Percentiles rank a stretch among this genome's conserved stretches.
These are phyloP conservation scores for Bombus confusus DNA, from an alignment of 1,140 invertebrate species.

Conservation along the genomic window DNA sequence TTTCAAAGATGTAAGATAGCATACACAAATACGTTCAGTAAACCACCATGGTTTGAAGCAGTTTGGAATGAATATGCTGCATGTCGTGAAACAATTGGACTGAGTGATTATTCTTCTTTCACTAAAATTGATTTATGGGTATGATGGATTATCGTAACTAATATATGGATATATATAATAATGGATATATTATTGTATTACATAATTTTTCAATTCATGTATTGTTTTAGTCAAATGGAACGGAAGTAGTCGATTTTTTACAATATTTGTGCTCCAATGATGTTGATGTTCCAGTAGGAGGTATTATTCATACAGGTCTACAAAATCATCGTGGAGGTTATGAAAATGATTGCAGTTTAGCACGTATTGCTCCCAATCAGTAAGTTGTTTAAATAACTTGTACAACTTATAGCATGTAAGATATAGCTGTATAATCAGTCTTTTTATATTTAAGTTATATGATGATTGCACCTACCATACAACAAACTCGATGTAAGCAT, in stretches of 20 bases:
- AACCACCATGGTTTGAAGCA: constrained; percentile 96
- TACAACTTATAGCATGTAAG: background rate
- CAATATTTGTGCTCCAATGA: constrained; percentile 98
- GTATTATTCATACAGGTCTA: constrained; percentile 99
- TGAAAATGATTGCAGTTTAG: constrained; percentile 98
- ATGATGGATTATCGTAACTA: constrained; percentile 57
- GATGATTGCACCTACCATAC: constrained; percentile 99
- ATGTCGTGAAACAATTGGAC: constrained; percentile 95
- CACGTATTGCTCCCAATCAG: constrained; percentile 93
- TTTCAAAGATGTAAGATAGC: constrained; percentile 85
- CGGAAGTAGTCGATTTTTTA: constrained; percentile 94
- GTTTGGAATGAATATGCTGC: constrained; percentile 96
- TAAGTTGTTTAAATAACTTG: constrained; percentile 82
- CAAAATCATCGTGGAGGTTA: constrained; percentile 97
- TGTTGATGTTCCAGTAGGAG: constrained; percentile 96
- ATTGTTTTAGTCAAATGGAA: constrained; percentile 87
- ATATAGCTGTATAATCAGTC: background rate
- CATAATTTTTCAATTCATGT: background rate
- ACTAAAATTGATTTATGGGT: constrained; percentile 98
- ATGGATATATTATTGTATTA: too few relatives aligned
- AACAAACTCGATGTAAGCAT: constrained; percentile 96
- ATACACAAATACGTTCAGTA: constrained; percentile 90
- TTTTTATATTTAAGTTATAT: constrained; percentile 90
- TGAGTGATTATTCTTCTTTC: constrained; percentile 99
- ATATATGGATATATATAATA: too few relatives aligned